Conservation (phyloP, 2,888 invertebrate genomes). For the Chymomyza caudatula region DNA sequence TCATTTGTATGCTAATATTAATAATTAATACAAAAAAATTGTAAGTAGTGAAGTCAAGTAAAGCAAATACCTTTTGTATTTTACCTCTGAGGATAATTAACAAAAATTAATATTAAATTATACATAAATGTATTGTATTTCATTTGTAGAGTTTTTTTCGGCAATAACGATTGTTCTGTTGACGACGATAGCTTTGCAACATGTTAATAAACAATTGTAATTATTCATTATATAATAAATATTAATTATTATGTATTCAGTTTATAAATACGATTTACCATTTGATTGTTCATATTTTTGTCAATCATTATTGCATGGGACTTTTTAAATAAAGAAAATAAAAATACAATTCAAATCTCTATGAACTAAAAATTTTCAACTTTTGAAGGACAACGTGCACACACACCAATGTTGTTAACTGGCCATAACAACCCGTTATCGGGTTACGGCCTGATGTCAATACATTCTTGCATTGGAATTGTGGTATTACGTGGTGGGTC, state of each 20-base stretch:
- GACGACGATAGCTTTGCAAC: not conserved
- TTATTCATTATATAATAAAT: conserved; percentile 47
- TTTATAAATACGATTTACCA: conserved; percentile 18
- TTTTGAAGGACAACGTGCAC: too few species aligned
- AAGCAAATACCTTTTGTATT: conserved; percentile 37
- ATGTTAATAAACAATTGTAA: conserved; percentile 54
- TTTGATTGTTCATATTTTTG: conserved; percentile 41
- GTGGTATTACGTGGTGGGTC: too few species aligned
- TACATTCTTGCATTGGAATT: too few species aligned
- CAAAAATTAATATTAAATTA: conserved; percentile 39
- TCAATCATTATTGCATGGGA: conserved; percentile 40
- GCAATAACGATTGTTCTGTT: not conserved
- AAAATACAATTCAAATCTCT: not conserved
- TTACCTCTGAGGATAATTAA: conserved; percentile 51
- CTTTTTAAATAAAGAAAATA: conserved; percentile 36
- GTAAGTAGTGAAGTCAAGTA: conserved; percentile 43
- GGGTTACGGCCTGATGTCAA: too few species aligned
- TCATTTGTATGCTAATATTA: conserved; percentile 33
- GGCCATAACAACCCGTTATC: too few species aligned
- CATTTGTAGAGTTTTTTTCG: not conserved
- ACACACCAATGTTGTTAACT: too few species aligned
- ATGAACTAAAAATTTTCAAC: not conserved
- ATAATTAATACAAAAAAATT: conserved; percentile 33
- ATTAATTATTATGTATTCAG: conserved; percentile 12
- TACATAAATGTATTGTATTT: conserved; percentile 15